Conservation (phyloP, 2,888 invertebrate genomes). For the Andricus curvator region DNA sequence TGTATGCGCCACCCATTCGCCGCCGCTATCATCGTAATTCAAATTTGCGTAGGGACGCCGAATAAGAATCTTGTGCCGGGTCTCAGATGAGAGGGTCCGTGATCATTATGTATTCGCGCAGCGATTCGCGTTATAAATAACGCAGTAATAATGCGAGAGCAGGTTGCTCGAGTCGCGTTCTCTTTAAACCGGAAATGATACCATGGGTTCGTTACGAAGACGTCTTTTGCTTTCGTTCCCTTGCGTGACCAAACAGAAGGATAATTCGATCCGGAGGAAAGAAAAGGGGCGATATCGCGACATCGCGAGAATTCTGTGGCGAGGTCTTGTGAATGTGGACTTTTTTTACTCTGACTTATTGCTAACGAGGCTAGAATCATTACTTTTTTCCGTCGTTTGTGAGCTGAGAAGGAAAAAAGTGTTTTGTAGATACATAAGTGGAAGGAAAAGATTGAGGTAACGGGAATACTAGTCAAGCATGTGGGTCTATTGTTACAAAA, state of each 20-base stretch:
- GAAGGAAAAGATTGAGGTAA: neutral
- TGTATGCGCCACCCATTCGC: conserved; percentile 11
- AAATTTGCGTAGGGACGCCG: neutral
- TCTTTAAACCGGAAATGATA: conserved; percentile 6
- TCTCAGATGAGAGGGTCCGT: neutral
- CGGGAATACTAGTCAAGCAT: neutral
- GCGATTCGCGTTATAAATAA: conserved; percentile 60
- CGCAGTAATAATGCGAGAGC: conserved; percentile 48
- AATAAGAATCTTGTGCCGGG: conserved; percentile 2
- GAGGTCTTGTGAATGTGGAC: conserved; percentile 19
- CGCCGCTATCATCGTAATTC: conserved; percentile 1
- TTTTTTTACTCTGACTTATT: conserved; percentile 25
- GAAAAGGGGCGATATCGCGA: conserved; percentile 7
- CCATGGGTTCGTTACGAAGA: neutral
- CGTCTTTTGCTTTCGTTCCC: neutral
- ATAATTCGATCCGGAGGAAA: neutral
- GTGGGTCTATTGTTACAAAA: neutral
- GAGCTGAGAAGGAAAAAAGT: neutral
- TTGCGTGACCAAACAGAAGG: conserved; percentile 6
- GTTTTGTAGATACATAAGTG: neutral
- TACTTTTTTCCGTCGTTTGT: conserved; percentile 17
- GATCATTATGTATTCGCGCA: conserved; percentile 38
- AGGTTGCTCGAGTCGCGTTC: conserved; percentile 34
- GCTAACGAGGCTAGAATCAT: conserved; percentile 31
- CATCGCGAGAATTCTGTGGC: conserved; percentile 19